Evolutionary conservation across 2,888 invertebrate species (phyloP).

Genomic region (Idaea dimidiata): DNA sequence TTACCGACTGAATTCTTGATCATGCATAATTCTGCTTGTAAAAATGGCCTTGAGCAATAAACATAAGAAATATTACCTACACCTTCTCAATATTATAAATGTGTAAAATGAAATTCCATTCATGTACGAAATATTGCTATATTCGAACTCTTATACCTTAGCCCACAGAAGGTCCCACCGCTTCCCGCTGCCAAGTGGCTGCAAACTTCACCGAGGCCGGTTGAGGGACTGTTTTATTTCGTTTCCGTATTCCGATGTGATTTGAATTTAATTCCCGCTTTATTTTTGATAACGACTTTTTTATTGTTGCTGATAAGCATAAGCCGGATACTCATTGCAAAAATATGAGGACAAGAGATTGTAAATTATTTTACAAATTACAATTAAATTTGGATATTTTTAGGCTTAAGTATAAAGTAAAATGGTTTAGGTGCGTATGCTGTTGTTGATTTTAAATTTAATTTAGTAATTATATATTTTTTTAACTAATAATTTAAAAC

Average conservation of each 20-base stretch:
- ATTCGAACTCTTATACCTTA: conserved; percentile 12
- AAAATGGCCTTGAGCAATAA: too few species aligned
- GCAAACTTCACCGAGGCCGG: conserved; percentile 49
- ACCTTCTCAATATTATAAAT: too few species aligned
- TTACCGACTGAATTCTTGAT: too few species aligned
- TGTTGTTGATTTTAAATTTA: not conserved
- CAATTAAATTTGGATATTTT: conserved; percentile 2
- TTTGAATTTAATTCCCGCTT: conserved; percentile 51
- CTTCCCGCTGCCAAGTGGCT: conserved; percentile 60
- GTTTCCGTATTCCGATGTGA: conserved; percentile 54
- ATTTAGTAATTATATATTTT: not conserved
- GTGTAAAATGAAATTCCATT: too few species aligned
- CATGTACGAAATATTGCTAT: not conserved
- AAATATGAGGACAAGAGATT: conserved; percentile 15
- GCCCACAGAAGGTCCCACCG: conserved; percentile 23
- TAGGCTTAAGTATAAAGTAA: not conserved
- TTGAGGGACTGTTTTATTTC: conserved; percentile 45
- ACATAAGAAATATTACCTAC: too few species aligned
- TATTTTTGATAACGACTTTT: conserved; percentile 29
- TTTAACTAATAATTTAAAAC: not conserved
- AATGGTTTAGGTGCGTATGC: not conserved
- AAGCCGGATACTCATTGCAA: conserved; percentile 10
- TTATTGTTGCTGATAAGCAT: conserved; percentile 22
- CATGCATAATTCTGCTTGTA: too few species aligned
- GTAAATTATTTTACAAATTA: conserved; percentile 10